A percentile compares a stretch with the other conserved stretches of the same genome.
Conservation (phyloP, 1,140 invertebrate species). For the Brachionus asplanchnoidis region DNA sequence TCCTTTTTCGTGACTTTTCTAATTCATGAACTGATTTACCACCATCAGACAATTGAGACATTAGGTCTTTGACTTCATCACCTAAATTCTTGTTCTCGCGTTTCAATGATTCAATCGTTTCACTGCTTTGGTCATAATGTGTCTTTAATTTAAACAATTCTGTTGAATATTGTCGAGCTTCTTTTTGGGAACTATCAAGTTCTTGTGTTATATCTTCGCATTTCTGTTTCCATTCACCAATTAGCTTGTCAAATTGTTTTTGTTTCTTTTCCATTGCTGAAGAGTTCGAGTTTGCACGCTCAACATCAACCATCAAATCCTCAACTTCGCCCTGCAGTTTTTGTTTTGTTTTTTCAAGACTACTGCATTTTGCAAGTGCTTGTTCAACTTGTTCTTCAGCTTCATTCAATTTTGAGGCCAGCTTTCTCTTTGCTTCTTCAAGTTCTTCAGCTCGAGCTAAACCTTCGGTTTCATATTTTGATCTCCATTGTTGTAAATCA, state of each 20-base stretch:
- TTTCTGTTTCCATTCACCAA: constrained; percentile 99
- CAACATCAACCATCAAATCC: constrained; percentile 93
- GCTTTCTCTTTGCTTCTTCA: constrained; percentile 96
- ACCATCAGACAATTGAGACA: constrained; percentile 97
- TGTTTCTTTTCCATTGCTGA: constrained; percentile 98
- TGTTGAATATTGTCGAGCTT: too few species aligned
- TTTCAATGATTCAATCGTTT: constrained; percentile 89
- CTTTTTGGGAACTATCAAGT: too few species aligned
- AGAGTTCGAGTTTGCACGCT: constrained; percentile 70
- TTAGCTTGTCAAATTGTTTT: constrained; percentile 98
- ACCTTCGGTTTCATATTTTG: constrained; percentile 47
- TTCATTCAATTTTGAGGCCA: too few species aligned
- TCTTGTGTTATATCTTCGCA: too few species aligned
- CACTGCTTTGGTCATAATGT: constrained; percentile 96
- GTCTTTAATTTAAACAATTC: too few species aligned
- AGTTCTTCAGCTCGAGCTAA: constrained; percentile 86
- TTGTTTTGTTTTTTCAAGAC: constrained; percentile 98
- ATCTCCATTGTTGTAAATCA: constrained; percentile 63
- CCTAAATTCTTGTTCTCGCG: constrained; percentile 99
- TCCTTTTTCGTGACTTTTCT: constrained; percentile 91
- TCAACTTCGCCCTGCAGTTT: constrained; percentile 92
- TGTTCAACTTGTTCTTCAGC: too few species aligned
- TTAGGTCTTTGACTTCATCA: constrained; percentile 69
- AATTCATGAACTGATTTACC: constrained; percentile 85
- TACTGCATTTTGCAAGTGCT: too few species aligned